Conservation (phyloP, 2,113 vertebrate species). For the Typhlomys cinereus region DNA sequence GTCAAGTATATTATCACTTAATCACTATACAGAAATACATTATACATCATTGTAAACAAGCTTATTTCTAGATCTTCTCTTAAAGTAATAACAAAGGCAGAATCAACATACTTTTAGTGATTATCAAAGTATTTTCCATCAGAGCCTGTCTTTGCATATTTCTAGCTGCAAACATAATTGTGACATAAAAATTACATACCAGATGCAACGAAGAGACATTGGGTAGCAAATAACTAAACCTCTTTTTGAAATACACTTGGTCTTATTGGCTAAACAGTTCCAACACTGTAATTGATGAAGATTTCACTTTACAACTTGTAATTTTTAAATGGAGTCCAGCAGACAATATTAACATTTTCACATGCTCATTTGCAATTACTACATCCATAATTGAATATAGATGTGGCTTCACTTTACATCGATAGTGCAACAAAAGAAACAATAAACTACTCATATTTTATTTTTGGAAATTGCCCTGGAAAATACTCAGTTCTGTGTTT, state of each 20-base stretch:
- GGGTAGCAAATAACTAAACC: background rate
- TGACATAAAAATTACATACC: background rate
- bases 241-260: background rate
- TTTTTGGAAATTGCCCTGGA: background rate
- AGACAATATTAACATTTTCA: background rate
- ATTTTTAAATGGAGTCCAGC: background rate
- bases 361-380: background rate
- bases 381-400: background rate
- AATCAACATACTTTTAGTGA: background rate
- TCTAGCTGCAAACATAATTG: background rate
- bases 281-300: background rate
- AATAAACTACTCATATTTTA: background rate
- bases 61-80: background rate
- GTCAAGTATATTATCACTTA: slow-evolving; percentile 56
- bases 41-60: slow-evolving; percentile 63
- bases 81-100: background rate
- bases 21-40: background rate
- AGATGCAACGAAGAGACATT: background rate
- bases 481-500: background rate
- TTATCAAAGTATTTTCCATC: background rate
- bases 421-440: background rate
- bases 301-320: background rate
- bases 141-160: background rate
- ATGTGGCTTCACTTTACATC: background rate
- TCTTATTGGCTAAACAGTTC: background rate